These are phyloP conservation scores for Sarcophaga caerulescens DNA, from an alignment of 2,888 invertebrate genomes.

Conservation along the genomic window DNA sequence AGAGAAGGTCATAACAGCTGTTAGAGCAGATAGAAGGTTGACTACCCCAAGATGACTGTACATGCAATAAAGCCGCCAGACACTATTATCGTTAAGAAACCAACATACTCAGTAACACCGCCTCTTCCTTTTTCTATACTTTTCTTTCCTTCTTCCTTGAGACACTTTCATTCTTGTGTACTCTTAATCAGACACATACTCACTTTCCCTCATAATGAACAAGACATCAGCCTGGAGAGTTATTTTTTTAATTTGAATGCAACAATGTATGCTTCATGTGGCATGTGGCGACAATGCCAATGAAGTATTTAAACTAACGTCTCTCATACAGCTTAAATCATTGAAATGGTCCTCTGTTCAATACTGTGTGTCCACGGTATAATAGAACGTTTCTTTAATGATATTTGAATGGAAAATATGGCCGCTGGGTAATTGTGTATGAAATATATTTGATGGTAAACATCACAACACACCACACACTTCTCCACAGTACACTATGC, in stretches of 20 bases:
- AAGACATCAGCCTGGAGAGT: neutral
- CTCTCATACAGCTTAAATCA: neutral
- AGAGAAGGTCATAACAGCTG: no score
- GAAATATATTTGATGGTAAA: neutral
- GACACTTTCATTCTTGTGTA: no score
- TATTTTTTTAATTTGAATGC: neutral
- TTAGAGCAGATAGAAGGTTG: no score
- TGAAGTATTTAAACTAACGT: neutral
- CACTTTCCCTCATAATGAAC: neutral
- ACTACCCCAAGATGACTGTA: no score
- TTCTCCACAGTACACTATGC: no score
- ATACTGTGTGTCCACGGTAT: neutral
- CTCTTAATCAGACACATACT: no score
- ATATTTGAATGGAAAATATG: slow-evolving; percentile 32
- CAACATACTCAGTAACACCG: no score
- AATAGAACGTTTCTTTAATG: slow-evolving; percentile 16
- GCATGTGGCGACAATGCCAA: slow-evolving; percentile 7
- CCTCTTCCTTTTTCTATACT: no score
- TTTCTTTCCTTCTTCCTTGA: no score
- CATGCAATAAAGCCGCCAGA: no score
- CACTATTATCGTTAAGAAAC: no score
- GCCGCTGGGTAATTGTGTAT: slow-evolving; percentile 47
- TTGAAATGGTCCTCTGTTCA: neutral
- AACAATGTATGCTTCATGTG: slow-evolving; percentile 40
- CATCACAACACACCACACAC: neutral